phyloP scores from a whole-genome alignment of 1,140 invertebrate genomes.

The Idris sp. region DNA sequence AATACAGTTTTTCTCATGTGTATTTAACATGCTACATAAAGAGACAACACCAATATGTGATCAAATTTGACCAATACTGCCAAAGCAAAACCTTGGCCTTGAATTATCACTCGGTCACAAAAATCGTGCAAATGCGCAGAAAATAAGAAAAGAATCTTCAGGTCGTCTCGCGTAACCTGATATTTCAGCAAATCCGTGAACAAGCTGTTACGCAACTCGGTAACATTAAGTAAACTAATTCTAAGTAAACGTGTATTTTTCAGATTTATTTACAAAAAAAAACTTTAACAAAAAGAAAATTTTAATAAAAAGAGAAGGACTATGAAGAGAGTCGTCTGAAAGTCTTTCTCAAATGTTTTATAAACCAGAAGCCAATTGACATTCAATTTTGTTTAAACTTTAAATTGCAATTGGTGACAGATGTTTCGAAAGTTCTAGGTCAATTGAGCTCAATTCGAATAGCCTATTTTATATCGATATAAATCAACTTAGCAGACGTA shows the following conservation, averaged over 20 bases:
- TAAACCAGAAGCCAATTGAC: conserved; percentile 37
- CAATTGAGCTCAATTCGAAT: conserved; percentile 60
- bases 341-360: conserved; percentile 6
- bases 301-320: too few relatives aligned
- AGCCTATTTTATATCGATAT: conserved; percentile 47
- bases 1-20: background rate
- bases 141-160: conserved; percentile 26
- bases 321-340: too few relatives aligned
- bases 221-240: background rate
- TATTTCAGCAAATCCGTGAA: conserved; percentile 24
- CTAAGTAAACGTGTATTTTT: too few relatives aligned
- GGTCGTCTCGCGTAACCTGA: conserved; percentile 40
- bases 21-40: background rate
- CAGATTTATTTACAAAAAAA: too few relatives aligned
- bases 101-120: conserved; percentile 24
- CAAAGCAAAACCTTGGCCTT: conserved; percentile 21
- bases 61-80: conserved; percentile 32
- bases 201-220: conserved; percentile 30
- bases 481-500: conserved; percentile 34
- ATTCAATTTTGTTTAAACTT: conserved; percentile 27
- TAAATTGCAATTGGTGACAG: conserved; percentile 25
- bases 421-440: conserved; percentile 57
- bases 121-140: conserved; percentile 30
- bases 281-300: background rate
- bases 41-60: background rate